Evolutionary conservation across 2,113 vertebrate genomes (phyloP).

Genomic region (Eudyptes chrysolophus): DNA sequence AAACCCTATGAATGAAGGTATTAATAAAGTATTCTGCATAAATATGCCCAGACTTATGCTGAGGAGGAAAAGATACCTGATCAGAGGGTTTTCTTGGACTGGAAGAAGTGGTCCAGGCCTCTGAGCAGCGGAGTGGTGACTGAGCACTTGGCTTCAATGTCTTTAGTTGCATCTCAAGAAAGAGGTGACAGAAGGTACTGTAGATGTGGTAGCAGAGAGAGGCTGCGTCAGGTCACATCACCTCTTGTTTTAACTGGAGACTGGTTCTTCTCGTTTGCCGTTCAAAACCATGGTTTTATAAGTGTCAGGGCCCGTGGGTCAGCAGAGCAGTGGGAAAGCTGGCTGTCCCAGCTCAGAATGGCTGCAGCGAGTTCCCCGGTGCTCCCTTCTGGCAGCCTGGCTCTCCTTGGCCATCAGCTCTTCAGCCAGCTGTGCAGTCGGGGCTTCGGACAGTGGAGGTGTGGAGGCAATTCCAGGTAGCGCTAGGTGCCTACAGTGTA

Average conservation of each 20-base stretch:
- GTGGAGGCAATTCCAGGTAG: background rate
- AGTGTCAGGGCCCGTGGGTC: background rate
- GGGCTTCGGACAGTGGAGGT: rapidly evolving
- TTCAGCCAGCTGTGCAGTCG: background rate
- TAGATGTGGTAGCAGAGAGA: background rate
- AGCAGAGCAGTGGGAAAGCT: background rate
- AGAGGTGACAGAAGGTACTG: background rate
- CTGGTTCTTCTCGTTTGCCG: background rate
- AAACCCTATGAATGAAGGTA: background rate
- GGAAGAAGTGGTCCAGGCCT: background rate
- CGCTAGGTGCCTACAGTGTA: background rate
- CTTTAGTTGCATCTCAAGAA: background rate
- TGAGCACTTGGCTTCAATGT: background rate
- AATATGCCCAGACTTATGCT: background rate
- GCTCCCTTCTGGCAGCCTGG: background rate
- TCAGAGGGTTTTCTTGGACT: background rate
- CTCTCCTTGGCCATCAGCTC: background rate
- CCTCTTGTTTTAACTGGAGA: background rate
- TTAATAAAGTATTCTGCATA: background rate
- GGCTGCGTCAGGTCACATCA: background rate
- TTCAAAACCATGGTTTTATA: background rate
- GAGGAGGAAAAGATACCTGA: background rate
- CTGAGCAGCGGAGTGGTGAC: background rate
- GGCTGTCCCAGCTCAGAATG: background rate
- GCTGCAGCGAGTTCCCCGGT: background rate